Base-by-base conservation (phyloP, 2,888 invertebrate species). In the Hypomecis atomaria region DNA sequence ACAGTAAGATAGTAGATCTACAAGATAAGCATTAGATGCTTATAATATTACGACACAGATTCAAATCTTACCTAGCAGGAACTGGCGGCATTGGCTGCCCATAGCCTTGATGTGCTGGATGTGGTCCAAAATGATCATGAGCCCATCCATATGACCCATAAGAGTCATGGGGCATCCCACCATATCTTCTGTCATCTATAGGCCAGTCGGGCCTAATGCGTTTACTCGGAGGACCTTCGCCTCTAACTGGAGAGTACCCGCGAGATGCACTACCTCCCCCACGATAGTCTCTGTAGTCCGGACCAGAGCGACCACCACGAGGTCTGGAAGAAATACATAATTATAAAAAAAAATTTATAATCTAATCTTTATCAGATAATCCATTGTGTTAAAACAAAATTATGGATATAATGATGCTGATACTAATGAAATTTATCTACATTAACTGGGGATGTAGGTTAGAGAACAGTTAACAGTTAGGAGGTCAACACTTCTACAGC, bases 261-360 rank as follows among this genome's bases (percentile, higher is more conserved):
- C 96, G 88, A 69, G 95, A 95, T 38, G 96, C 94, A 43, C 95
- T 94, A 1, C 94, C 94, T 4, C 95, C 95, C 3, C 94, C 94
- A 0, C 97, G 93, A 78, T 96, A 97, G 67, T 97, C 97, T 65
- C 97, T 93, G 73, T 96, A 96, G 79, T 97, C 96, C 2, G 96
- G 96, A 13, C 97, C 94, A 33, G 96, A 94, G 69, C 97, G 94
- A 56, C 95, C 95, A 71, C 97, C 94, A 56, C 92, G 88, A 72
- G 90, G 83, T 76, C 92, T 90, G 52, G 42, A 55, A 59, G 4
- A 38, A 56, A 40, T 7, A 40, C 47, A 47, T 11, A 8, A 5
- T 13, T 47, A 8, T 33, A 49, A 11, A 6, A 54, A 8, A 23
- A 47, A 50, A 9, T n/a, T n/a, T n/a, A n/a, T n/a, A n/a, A n/a